Conservation (phyloP, 2,888 invertebrate species). For the Apamea monoglypha region DNA sequence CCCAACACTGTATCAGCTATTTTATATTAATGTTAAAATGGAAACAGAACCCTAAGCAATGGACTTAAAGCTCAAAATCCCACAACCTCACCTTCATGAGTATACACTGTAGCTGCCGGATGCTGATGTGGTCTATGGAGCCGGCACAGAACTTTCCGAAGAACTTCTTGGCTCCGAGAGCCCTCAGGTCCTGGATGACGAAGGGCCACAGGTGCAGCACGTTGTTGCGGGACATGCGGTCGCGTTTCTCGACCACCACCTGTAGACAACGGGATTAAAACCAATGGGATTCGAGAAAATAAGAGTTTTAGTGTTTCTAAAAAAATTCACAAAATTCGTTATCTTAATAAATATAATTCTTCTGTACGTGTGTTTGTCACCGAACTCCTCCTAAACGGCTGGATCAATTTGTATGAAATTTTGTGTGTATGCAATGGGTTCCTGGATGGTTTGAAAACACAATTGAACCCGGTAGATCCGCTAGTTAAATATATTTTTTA, state of each 20-base stretch:
- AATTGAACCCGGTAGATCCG: too few relatives aligned
- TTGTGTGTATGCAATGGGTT: too few relatives aligned
- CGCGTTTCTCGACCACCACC: slow-evolving; percentile 98
- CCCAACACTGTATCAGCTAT: too few relatives aligned
- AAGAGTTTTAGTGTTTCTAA: not conserved
- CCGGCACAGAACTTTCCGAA: slow-evolving; percentile 99
- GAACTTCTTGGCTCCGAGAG: slow-evolving; percentile 99
- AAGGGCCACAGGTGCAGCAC: slow-evolving; percentile 99
- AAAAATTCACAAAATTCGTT: not conserved
- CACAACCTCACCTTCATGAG: slow-evolving; percentile 94
- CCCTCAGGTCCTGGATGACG: slow-evolving; percentile 98
- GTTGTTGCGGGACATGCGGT: slow-evolving; percentile 98
- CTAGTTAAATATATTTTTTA: too few relatives aligned
- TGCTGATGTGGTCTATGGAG: slow-evolving; percentile 99
- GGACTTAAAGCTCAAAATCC: too few relatives aligned
- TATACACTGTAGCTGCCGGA: slow-evolving; percentile 98
- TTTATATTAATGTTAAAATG: not conserved
- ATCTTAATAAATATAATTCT: too few relatives aligned
- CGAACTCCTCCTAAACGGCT: too few relatives aligned
- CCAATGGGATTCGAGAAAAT: not conserved
- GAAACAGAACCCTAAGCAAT: not conserved
- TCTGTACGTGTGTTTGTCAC: too few relatives aligned
- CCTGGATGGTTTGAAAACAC: too few relatives aligned
- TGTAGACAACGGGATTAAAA: not conserved
- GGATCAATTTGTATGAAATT: too few relatives aligned